Evolutionary conservation across 2,797 vertebrate genomes (phyloP).

Genomic region (Anniella stebbinsi): DNA sequence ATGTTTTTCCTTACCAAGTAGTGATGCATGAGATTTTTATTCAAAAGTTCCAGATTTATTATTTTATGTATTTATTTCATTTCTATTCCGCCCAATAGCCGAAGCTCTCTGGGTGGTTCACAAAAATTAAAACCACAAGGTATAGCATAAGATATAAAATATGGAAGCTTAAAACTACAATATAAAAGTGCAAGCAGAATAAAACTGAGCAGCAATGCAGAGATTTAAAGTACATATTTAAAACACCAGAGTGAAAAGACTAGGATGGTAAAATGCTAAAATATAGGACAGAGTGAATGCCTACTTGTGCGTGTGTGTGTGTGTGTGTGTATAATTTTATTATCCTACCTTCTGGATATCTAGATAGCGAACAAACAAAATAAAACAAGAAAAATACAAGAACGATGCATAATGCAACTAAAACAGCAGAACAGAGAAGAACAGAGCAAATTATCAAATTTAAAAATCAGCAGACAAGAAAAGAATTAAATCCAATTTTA

Average conservation of each 20-base stretch:
- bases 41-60: background rate
- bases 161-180: too few relatives aligned
- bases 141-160: too few relatives aligned
- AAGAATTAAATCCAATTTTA: background rate
- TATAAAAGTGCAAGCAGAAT: too few relatives aligned
- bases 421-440: background rate
- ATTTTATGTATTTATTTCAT: too few relatives aligned
- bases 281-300: background rate
- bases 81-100: too few relatives aligned
- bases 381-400: constrained; percentile 6
- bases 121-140: too few relatives aligned
- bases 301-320: background rate
- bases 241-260: too few relatives aligned
- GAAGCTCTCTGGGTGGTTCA: too few relatives aligned
- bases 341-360: background rate
- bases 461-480: background rate
- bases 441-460: background rate
- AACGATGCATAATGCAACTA: background rate
- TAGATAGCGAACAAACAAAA: background rate
- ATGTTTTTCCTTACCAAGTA: constrained; percentile 1
- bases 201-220: too few relatives aligned
- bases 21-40: background rate
- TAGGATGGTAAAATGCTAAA: too few relatives aligned
- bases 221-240: too few relatives aligned
- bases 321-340: background rate